Evolutionary conservation across 2,888 invertebrate genomes (phyloP).

Genomic region (Oligia strigilis): DNA sequence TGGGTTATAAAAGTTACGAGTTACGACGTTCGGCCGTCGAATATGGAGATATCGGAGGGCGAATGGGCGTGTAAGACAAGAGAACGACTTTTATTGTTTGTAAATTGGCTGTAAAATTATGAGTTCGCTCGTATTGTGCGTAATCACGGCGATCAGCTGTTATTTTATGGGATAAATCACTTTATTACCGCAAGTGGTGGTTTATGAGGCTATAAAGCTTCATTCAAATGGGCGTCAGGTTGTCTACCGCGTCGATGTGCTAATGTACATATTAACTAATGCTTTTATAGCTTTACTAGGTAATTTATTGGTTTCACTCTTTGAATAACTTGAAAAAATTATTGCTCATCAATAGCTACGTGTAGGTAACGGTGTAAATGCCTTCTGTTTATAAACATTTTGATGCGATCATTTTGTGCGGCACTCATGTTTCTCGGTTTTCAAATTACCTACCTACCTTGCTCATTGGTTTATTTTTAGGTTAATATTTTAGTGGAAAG

Average conservation of each 20-base stretch:
- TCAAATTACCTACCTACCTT: too few relatives aligned
- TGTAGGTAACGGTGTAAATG: background rate
- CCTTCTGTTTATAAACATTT: conserved; percentile 7
- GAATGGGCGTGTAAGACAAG: conserved; percentile 89
- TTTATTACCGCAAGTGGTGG: conserved; percentile 85
- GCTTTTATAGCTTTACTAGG: conserved; percentile 62
- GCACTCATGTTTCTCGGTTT: background rate
- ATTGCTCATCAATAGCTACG: conserved; percentile 23
- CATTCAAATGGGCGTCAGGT: conserved; percentile 78
- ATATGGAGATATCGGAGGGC: conserved; percentile 89
- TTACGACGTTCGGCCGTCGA: conserved; percentile 83
- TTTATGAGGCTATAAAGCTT: conserved; percentile 84
- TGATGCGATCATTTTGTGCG: background rate
- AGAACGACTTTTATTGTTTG: conserved; percentile 91
- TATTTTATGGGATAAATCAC: conserved; percentile 88
- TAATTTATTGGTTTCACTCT: conserved; percentile 63
- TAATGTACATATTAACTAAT: conserved; percentile 71
- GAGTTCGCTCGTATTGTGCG: conserved; percentile 88
- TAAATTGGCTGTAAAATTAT: conserved; percentile 91
- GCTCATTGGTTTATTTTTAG: background rate
- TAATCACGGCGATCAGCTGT: conserved; percentile 89
- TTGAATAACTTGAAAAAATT: conserved; percentile 52
- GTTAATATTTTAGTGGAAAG: background rate
- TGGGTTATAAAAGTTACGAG: conserved; percentile 89
- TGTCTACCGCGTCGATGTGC: conserved; percentile 75